A percentile compares a stretch with the other conserved stretches of the same genome.
Evolutionary conservation across 2,888 invertebrate species (phyloP).

Genomic region (Dryocosmus kuriphilus): DNA sequence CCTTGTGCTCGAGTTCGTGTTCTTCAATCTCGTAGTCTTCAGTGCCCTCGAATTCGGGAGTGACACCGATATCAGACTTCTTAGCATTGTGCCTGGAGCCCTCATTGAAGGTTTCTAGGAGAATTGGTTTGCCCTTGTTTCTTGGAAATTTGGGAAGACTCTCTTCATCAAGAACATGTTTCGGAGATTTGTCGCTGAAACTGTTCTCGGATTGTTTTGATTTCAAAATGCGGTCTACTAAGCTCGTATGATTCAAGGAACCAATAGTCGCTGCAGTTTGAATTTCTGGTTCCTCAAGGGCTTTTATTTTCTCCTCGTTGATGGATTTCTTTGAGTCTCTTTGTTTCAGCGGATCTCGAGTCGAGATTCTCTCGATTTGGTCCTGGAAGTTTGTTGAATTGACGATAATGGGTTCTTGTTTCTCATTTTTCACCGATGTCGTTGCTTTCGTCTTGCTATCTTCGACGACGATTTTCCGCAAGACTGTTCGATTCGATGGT

Average conservation of each 20-base stretch:
- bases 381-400: constrained; percentile 42
- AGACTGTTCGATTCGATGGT: constrained; percentile 45
- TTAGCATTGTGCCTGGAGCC: constrained; percentile 19
- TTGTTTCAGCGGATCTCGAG: constrained; percentile 10
- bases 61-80: constrained; percentile 11
- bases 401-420: neutral
- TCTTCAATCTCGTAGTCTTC: constrained; percentile 48
- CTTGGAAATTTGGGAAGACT: neutral
- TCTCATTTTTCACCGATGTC: constrained; percentile 18
- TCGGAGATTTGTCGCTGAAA: constrained; percentile 5
- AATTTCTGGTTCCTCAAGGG: neutral
- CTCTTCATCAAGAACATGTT: constrained; percentile 23
- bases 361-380: constrained; percentile 46
- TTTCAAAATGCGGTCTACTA: constrained; percentile 2
- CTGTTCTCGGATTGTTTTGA: constrained; percentile 20
- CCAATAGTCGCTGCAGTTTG: constrained; percentile 47
- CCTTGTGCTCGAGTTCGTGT: constrained; percentile 38
- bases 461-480: constrained; percentile 43
- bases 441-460: constrained; percentile 35
- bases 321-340: constrained; percentile 8
- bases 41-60: constrained; percentile 48
- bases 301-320: constrained; percentile 19
- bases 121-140: constrained; percentile 24
- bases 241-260: constrained; percentile 1
- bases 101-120: constrained; percentile 16